These are phyloP conservation scores for Spinus olivaceus DNA, from an alignment of 2,797 vertebrate species.

Conservation along the genomic window DNA sequence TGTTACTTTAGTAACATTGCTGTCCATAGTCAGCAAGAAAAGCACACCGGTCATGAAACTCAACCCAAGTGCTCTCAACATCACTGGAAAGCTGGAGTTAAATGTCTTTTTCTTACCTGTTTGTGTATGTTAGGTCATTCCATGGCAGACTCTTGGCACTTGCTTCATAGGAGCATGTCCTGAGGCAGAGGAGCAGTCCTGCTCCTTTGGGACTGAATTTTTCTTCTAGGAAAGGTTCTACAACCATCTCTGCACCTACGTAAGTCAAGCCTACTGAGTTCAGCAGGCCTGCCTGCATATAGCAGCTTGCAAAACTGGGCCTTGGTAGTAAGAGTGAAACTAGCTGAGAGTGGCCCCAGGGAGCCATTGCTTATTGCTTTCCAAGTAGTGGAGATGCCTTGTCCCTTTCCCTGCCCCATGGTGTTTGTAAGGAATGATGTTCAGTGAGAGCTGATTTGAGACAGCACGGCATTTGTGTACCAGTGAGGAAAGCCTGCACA, in stretches of 20 bases:
- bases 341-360: neutral
- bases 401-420: neutral
- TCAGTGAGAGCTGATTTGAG: neutral
- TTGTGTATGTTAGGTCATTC: neutral
- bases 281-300: neutral
- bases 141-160: neutral
- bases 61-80: neutral
- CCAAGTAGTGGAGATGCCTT: neutral
- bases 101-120: neutral
- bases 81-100: neutral
- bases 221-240: neutral
- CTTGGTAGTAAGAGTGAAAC: neutral
- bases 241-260: rapidly evolving
- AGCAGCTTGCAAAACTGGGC: neutral
- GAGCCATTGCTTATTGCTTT: neutral
- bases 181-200: neutral
- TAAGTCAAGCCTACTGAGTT: neutral
- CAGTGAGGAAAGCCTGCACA: neutral
- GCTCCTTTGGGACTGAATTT: neutral
- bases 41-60: rapidly evolving
- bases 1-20: neutral
- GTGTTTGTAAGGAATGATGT: neutral
- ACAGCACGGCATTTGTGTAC: neutral
- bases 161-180: neutral
- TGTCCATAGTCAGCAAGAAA: neutral